Evolutionary conservation across 2,113 vertebrate genomes (phyloP), one percentile per base, ranked within the genome.

Genomic region (Gobio gobio): DNA sequence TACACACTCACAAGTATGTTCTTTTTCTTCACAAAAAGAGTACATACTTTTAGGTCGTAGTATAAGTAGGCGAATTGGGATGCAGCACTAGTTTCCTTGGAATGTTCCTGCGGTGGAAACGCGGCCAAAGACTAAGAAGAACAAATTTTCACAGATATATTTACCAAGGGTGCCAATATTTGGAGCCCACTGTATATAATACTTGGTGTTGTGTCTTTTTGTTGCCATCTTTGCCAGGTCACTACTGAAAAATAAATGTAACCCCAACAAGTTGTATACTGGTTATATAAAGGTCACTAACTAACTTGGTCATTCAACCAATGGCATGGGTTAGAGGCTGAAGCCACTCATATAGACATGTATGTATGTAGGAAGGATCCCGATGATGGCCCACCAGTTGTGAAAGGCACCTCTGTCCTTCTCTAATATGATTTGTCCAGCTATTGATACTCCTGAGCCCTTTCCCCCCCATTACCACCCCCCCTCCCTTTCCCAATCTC

Each of bases 391-490:
- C 94, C 91, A 94, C 93, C 91, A 92, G 94, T 94, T 91, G 79
- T 88, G 93, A 88, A 89, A 92, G 91, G 93, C 94, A 93, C 93
- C 90, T 92, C 91, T 91, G 90, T 94, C 92, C 92, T 93, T 18
- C 94, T 92, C 89, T 97, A 96, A 97, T 97, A 95, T 95, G 95
- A 98, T 98, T 97, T 97, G 95, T 96, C 93, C 92, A 90, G 92
- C 94, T 94, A 95, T 95, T 96, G 96, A 97, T 97, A 97, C 96
- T 92, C 94, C 93, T 94, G 94, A 94, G 92, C 92, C 92, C 93
- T 93, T 94, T 88, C 93, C 91, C 92, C 86, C 87, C 89, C 33
- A 33, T 3, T 33, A 3, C 2, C 33, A 33, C 88, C 89, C 88
- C 92, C 95, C 91, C 93, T 92, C 90, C 93, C 89, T 93, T 94